Base-by-base conservation (phyloP, 2,113 vertebrate genomes). In the Ramphastos sulfuratus region DNA sequence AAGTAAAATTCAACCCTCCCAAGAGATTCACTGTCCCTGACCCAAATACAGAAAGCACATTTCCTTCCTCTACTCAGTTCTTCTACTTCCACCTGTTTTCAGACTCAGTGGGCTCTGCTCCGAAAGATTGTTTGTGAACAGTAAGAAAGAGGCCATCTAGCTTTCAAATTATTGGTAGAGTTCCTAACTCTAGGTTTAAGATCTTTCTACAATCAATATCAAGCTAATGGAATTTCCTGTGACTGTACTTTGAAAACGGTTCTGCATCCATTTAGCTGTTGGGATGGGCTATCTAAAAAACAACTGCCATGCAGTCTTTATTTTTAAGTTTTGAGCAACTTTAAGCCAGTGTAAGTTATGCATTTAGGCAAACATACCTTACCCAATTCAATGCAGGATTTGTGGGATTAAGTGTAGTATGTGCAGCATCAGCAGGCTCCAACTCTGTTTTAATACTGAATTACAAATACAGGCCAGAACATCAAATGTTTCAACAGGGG, bases 41-140 rank as follows among this genome's bases (percentile, higher is more conserved):
- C 2, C 4, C n/a, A 69, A 8, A 3, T 31, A 74, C 2, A 48
- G 30, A 77, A 82, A 61, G 19, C 48, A 80, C 4, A 25, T 12
- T 44, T 42, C 35, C 4, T 48, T 33, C 55, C 31, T 55, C n/a
- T 64, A 30, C 3, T 56, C 14, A 7, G 15, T 3, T 74, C n/a
- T 23, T 39, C 87, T 37, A 52, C 18, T 87, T 21, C 19, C 6
- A 42, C 7, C 28, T 52, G 3, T 31, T 39, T 46, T 55, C 4
- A 82, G 18, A 15, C 12, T 46, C 39, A 7, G 8, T 3, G 54
- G 25, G 19, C 63, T 84, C 44, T 56, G 6, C 37, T 87, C 44
- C 55, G 6, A 18, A 69, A 67, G 7, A 61, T 5, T 0, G 0
- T 27, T 18, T 82, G 5, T 30, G 24, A 60, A 61, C 0, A 5